phyloP scores from a whole-genome alignment of 2,888 invertebrate genomes.

The Balanococcus diminutus region DNA sequence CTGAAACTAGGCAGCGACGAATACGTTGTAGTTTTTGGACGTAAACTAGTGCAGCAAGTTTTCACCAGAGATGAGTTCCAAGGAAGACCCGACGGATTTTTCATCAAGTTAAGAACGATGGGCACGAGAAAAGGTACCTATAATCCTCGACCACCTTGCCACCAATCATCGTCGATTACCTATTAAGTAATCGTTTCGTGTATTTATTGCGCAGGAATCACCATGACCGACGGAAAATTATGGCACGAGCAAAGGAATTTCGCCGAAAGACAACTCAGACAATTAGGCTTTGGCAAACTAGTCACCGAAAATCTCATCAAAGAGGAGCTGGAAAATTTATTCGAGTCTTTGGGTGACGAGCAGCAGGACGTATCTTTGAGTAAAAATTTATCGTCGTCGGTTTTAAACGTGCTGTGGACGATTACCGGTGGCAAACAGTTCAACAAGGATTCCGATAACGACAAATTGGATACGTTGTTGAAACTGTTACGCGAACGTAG shows the following conservation, averaged over 20 bases:
- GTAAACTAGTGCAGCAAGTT: constrained; percentile 65
- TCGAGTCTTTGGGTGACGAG: constrained; percentile 1
- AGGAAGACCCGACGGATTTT: constrained; percentile 71
- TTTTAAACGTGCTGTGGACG: constrained; percentile 72
- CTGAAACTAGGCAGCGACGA: constrained; percentile 66
- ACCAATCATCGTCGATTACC: no score
- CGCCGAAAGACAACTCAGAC: constrained; percentile 65
- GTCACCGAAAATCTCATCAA: constrained; percentile 66
- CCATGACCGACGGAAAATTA: constrained; percentile 67
- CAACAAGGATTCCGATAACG: constrained; percentile 63
- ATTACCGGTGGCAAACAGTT: constrained; percentile 65
- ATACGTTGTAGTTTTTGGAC: constrained; percentile 66
- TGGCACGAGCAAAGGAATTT: constrained; percentile 68
- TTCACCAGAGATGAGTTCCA: constrained; percentile 68
- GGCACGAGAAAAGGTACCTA: constrained; percentile 66
- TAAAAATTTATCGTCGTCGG: constrained; percentile 58
- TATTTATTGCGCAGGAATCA: constrained; percentile 65
- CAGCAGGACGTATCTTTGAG: constrained; percentile 40
- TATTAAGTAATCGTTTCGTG: neutral
- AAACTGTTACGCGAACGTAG: constrained; percentile 64
- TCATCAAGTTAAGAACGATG: constrained; percentile 69
- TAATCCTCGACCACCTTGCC: no score
- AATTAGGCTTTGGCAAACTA: constrained; percentile 67
- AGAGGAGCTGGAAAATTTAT: constrained; percentile 64
- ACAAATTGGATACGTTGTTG: constrained; percentile 63